Base-by-base conservation (phyloP, 2,797 vertebrate species). In the Enteromius fasciolatus region DNA sequence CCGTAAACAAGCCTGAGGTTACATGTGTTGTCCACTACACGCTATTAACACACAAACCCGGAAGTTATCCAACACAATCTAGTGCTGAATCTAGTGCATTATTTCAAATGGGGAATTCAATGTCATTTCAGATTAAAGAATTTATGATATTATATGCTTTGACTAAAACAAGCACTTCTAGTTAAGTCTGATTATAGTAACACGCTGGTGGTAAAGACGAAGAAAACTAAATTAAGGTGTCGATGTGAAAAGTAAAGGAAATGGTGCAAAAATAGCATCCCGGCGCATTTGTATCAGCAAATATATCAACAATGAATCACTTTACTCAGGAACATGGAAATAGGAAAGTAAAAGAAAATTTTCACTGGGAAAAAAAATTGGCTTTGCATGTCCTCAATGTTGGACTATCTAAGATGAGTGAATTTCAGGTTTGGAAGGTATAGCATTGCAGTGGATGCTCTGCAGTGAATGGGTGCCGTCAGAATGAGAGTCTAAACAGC, bases 1-100 rank as follows among this genome's bases (percentile, higher is more conserved):
- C 52, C 5, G 57, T 83, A 78, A 83, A 84, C 54, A 18, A 48
- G 63, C 36, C n/a, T 23, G 54, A 69, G 18, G 67, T 75, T 31
- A 68, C 11, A n/a, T 50, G 12, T 12, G 68, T 84, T 11, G 67
- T 80, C 66, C 83, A 73, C 18, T 80, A 18, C 31, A 3, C 15
- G n/a, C 31, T 54, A 11, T 10, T 41, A 81, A 28, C 5, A 81
- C 48, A 77, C 72, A 83, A 77, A 61, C 76, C 14, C 0, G 0
- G 20, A 67, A 1, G 14, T 54, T 80, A 63, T 20, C 59, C 59
- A 77, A 39, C 23, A 46, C 23, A 18, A 3, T 0, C 44, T 48
- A 10, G 18, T 52, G 41, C 23, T 39, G 18, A 18, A 3, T 0
- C 44, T 48, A 10, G 18, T 52, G 41, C 46, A 63, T 31, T 31